Conservation (phyloP, 1,140 invertebrate genomes). For the Dryas iulia region DNA sequence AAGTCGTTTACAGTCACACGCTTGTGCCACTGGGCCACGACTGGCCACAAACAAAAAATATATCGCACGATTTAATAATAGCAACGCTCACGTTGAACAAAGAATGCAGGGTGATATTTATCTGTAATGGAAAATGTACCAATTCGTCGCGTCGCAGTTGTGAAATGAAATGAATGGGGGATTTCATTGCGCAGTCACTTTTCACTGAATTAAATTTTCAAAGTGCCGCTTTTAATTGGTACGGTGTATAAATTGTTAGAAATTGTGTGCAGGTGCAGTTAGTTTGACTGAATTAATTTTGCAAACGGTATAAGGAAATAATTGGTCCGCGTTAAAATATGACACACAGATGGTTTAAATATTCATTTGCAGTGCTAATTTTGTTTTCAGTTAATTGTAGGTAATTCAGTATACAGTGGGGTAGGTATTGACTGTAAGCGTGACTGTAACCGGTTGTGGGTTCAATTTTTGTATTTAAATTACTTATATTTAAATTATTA, state of each 20-base stretch:
- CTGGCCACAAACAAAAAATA: no score
- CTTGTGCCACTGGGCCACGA: no score
- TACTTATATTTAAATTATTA: no score
- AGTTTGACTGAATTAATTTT: background rate
- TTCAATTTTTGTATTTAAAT: no score
- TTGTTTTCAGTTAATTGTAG: background rate
- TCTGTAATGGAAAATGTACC: slow-evolving; percentile 42
- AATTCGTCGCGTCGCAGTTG: slow-evolving; percentile 27
- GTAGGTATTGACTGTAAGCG: no score
- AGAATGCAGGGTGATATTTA: slow-evolving; percentile 36
- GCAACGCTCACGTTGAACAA: background rate
- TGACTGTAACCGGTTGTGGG: no score
- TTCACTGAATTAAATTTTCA: slow-evolving; percentile 9
- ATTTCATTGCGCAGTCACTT: slow-evolving; percentile 10
- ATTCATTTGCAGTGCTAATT: background rate
- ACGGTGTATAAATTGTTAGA: background rate
- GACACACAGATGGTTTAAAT: background rate
- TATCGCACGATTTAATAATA: slow-evolving; percentile 16
- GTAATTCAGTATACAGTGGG: no score
- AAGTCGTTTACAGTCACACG: no score
- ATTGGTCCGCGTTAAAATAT: background rate
- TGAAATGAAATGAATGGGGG: slow-evolving; percentile 14
- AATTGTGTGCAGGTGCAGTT: slow-evolving; percentile 4
- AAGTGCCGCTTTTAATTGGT: slow-evolving; percentile 7
- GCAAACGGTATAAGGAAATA: background rate